These are phyloP conservation scores for Drosophila nasuta DNA, from an alignment of 1,140 invertebrate species.

Conservation along the genomic window DNA sequence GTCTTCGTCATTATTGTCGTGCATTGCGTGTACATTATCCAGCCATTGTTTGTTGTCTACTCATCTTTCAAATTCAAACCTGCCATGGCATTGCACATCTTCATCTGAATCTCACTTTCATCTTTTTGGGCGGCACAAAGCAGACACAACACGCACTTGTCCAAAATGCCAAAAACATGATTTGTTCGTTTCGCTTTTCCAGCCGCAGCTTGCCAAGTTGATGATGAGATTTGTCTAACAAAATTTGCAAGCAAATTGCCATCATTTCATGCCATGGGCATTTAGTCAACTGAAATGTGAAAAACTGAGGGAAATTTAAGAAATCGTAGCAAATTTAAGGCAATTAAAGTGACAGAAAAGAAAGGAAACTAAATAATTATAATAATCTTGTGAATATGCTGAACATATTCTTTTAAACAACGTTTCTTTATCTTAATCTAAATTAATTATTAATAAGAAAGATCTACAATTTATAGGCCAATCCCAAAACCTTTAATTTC, in stretches of 20 bases:
- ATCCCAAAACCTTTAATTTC: no score
- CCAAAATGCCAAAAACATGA: constrained; percentile 29
- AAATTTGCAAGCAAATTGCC: constrained; percentile 44
- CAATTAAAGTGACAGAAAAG: background rate
- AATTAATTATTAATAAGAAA: no score
- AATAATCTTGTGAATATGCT: background rate
- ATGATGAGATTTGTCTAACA: constrained; percentile 41
- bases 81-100: constrained; percentile 27
- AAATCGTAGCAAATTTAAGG: background rate
- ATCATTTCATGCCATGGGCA: constrained; percentile 29
- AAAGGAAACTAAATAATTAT: background rate
- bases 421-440: no score
- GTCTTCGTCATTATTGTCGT: constrained; percentile 7
- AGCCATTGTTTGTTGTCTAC: constrained; percentile 44
- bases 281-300: constrained; percentile 3
- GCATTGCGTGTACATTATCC: constrained; percentile 35
- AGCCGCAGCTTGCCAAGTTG: constrained; percentile 28
- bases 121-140: constrained; percentile 30
- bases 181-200: constrained; percentile 46
- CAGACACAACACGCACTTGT: constrained; percentile 62
- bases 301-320: constrained; percentile 3
- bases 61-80: constrained; percentile 18
- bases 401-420: no score
- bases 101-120: constrained; percentile 55
- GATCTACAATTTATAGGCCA: no score